A percentile compares a stretch with the other conserved stretches of the same genome.
These are phyloP conservation scores for Amia ocellicauda DNA, from an alignment of 2,113 vertebrate genomes.

Conservation along the genomic window DNA sequence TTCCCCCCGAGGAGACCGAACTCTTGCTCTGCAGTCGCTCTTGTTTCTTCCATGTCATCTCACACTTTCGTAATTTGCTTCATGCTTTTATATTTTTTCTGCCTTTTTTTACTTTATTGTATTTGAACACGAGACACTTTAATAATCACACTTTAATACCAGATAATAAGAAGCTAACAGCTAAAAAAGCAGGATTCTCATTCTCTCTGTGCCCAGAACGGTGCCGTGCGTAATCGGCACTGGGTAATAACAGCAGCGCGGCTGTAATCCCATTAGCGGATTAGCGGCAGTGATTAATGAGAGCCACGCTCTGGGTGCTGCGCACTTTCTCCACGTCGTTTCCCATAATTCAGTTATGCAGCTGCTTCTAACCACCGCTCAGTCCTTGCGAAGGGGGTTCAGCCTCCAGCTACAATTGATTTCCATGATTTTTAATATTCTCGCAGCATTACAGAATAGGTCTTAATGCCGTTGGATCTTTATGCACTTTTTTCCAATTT, in stretches of 20 bases:
- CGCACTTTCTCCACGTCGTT: conserved; percentile 14
- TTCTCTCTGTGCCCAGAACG: neutral
- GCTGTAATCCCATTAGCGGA: conserved; percentile 63
- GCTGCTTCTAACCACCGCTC: conserved; percentile 42
- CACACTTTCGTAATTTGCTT: no score
- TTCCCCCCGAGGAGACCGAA: no score
- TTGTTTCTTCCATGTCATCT: no score
- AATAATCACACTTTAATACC: conserved; percentile 4
- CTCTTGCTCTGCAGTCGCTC: no score
- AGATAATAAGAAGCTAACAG: conserved; percentile 3
- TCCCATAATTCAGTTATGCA: conserved; percentile 49
- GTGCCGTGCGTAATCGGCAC: neutral
- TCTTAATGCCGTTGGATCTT: neutral
- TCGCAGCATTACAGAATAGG: conserved; percentile 40
- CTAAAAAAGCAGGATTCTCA: neutral
- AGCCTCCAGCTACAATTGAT: conserved; percentile 50
- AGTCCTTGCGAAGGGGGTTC: conserved; percentile 32
- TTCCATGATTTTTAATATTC: conserved; percentile 60
- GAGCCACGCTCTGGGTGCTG: conserved; percentile 34
- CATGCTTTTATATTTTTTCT: no score
- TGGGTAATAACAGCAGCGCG: conserved; percentile 24
- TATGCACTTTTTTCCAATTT: neutral
- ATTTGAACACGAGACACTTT: neutral
- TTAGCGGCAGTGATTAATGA: conserved; percentile 66
- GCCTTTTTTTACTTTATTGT: neutral